Conservation (phyloP, 2,888 invertebrate genomes). For the Bellardia pandia region DNA sequence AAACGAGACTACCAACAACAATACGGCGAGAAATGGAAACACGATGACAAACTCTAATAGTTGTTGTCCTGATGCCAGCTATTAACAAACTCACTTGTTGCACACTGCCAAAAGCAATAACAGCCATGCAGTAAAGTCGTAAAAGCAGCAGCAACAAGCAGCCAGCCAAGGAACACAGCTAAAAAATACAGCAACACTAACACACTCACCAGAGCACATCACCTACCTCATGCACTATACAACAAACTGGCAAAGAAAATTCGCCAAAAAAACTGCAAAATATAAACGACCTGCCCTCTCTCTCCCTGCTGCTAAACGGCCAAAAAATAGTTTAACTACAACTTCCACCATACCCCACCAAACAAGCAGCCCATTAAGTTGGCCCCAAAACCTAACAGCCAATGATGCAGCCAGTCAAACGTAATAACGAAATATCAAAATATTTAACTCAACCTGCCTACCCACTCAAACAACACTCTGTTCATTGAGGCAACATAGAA, state of each 20-base stretch:
- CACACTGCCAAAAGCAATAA: constrained; percentile 80
- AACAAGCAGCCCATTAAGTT: neutral
- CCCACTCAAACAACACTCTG: neutral
- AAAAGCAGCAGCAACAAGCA: constrained; percentile 51
- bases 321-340: constrained; percentile 59
- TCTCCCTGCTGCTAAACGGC: constrained; percentile 50
- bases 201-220: neutral
- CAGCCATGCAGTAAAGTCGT: constrained; percentile 57
- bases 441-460: constrained; percentile 32
- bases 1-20: constrained; percentile 29
- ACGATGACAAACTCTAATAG: constrained; percentile 72
- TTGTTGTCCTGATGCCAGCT: constrained; percentile 83
- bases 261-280: constrained; percentile 80
- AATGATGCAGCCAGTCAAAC: constrained; percentile 73
- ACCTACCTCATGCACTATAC: constrained; percentile 26
- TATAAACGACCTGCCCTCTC: neutral
- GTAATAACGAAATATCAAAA: constrained; percentile 70
- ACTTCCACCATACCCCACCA: neutral
- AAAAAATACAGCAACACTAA: constrained; percentile 32
- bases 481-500: constrained; percentile 28
- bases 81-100: constrained; percentile 85
- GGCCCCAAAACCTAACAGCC: constrained; percentile 63
- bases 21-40: constrained; percentile 23
- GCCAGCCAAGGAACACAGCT: constrained; percentile 19
- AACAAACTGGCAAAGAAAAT: constrained; percentile 69